Conservation (phyloP, 2,888 invertebrate genomes). For the Odontocolon sp. region DNA sequence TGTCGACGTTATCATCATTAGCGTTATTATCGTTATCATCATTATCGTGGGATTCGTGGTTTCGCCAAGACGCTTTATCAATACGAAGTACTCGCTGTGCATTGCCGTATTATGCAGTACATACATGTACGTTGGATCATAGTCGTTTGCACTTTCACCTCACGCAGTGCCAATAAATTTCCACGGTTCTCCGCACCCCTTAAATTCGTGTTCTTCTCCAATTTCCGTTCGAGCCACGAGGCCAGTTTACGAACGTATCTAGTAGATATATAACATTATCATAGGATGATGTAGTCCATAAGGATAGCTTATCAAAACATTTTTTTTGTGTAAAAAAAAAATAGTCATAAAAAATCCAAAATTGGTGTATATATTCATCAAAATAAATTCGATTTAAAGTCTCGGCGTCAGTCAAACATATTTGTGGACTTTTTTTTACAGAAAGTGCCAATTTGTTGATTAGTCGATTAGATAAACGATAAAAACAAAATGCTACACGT, state of each 20-base stretch:
- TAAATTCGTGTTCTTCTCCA: slow-evolving; percentile 26
- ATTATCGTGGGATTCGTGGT: slow-evolving; percentile 5
- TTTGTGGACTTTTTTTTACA: too few relatives aligned
- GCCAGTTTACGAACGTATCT: slow-evolving; percentile 29
- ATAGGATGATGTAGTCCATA: background rate
- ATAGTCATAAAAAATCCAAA: too few relatives aligned
- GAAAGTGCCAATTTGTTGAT: too few relatives aligned
- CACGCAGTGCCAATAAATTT: slow-evolving; percentile 52
- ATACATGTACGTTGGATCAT: slow-evolving; percentile 27
- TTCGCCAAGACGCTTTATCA: slow-evolving; percentile 33
- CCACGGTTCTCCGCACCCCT: slow-evolving; percentile 23
- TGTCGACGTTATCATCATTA: background rate
- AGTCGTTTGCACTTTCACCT: slow-evolving; percentile 45
- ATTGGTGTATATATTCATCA: too few relatives aligned
- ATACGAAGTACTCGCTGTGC: slow-evolving; percentile 10
- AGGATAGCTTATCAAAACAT: background rate
- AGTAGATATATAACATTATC: background rate
- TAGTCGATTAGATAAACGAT: too few relatives aligned
- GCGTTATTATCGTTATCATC: slow-evolving; percentile 5
- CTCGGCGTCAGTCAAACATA: too few relatives aligned
- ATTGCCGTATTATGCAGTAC: background rate
- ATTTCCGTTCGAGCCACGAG: slow-evolving; percentile 29
- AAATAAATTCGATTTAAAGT: too few relatives aligned
- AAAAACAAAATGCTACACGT: too few relatives aligned
- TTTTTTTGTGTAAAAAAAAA: too few relatives aligned